These are phyloP conservation scores for Pseudomyrmex pallidus DNA, from an alignment of 1,140 invertebrate species.

Conservation along the genomic window DNA sequence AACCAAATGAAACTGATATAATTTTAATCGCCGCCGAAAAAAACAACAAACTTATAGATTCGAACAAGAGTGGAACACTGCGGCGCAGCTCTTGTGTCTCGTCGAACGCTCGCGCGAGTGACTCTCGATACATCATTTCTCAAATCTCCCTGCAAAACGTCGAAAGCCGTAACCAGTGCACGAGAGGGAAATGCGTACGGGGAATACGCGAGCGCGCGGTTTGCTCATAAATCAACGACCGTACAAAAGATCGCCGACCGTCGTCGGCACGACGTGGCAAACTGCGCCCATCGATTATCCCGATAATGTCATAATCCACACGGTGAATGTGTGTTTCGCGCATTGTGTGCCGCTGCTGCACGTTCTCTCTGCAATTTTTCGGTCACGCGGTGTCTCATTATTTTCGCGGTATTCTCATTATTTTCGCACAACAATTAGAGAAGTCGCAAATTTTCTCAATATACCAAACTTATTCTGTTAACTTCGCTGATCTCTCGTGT, in stretches of 20 bases:
- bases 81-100: conserved; percentile 24
- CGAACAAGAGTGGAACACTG: not conserved
- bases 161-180: conserved; percentile 40
- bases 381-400: conserved; percentile 2
- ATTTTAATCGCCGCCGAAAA: not conserved
- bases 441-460: not conserved
- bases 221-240: conserved; percentile 65
- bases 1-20: not conserved
- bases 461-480: not conserved
- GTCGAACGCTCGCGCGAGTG: conserved; percentile 18
- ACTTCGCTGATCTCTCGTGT: not conserved
- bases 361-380: conserved; percentile 9
- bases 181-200: not conserved
- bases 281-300: conserved; percentile 68
- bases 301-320: conserved; percentile 68
- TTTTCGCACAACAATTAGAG: not conserved
- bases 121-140: conserved; percentile 53
- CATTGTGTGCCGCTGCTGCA: too few relatives aligned
- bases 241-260: conserved; percentile 53
- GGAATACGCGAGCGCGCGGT: conserved; percentile 13
- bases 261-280: conserved; percentile 55
- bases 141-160: conserved; percentile 44
- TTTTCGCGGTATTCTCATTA: conserved; percentile 15
- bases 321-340: conserved; percentile 8
- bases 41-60: not conserved